Evolutionary conservation across 2,113 vertebrate genomes (phyloP).

Genomic region (Hemiprocne comata): DNA sequence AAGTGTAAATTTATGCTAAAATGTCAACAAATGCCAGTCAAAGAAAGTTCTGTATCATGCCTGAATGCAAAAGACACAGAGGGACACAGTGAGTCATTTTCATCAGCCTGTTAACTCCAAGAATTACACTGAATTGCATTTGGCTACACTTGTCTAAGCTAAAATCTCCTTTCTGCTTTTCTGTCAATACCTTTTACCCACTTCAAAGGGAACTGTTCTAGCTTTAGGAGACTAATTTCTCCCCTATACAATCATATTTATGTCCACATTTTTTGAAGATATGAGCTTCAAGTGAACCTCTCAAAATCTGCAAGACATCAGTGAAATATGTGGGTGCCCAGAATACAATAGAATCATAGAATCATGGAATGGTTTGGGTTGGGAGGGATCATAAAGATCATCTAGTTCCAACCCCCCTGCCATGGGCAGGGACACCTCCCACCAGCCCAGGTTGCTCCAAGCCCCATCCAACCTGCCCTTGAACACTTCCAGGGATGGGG

Average conservation of each 20-base stretch:
- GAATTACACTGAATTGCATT: not conserved
- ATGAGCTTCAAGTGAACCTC: not conserved
- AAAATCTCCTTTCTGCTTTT: not conserved
- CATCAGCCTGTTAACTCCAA: not conserved
- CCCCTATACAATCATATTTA: not conserved
- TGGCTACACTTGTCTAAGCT: not conserved
- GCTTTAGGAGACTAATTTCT: not conserved
- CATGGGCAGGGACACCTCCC: too few species aligned
- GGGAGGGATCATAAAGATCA: too few species aligned
- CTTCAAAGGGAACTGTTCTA: not conserved
- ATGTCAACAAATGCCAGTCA: constrained; percentile 52
- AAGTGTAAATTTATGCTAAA: constrained; percentile 65
- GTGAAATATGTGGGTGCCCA: not conserved
- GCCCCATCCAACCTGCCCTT: too few species aligned
- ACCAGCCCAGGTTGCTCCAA: too few species aligned
- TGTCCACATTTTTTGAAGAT: not conserved
- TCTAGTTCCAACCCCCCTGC: too few species aligned
- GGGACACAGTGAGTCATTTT: not conserved
- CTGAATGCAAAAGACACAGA: constrained; percentile 37
- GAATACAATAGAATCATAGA: too few species aligned
- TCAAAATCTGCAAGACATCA: not conserved
- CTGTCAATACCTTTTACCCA: not conserved
- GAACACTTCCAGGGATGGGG: too few species aligned
- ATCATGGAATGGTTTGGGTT: too few species aligned
- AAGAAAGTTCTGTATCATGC: constrained; percentile 26